Conservation (phyloP, 2,797 vertebrate genomes). For the Varecia variegata region DNA sequence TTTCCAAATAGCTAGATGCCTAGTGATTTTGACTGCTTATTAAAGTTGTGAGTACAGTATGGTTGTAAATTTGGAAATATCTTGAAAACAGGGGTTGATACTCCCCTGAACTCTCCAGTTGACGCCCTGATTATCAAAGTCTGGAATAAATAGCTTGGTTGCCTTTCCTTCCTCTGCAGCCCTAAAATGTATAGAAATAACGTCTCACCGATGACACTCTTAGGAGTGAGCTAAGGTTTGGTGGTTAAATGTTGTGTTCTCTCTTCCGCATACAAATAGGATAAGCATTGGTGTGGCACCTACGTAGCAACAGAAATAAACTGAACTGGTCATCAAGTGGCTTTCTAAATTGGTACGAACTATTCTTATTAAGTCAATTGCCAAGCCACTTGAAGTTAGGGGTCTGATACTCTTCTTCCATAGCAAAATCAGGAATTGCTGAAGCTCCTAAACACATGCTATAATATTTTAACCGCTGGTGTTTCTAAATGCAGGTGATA, state of each 20-base stretch:
- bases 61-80: background rate
- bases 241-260: background rate
- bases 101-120: background rate
- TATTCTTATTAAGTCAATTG: background rate
- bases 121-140: background rate
- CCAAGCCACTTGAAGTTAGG: background rate
- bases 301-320: background rate
- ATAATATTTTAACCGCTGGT: background rate
- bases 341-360: background rate
- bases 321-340: background rate
- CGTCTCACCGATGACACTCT: background rate
- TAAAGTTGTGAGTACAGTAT: background rate
- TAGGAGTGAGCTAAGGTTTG: background rate
- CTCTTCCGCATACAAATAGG: background rate
- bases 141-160: background rate
- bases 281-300: background rate
- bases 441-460: background rate
- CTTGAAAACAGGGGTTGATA: background rate
- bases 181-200: background rate
- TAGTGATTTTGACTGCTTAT: background rate
- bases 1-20: background rate
- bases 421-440: background rate
- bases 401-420: background rate
- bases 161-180: background rate
- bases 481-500: slow-evolving; percentile 89